Base-by-base conservation (phyloP, 2,888 invertebrate species). In the Temnothorax unifasciatus region DNA sequence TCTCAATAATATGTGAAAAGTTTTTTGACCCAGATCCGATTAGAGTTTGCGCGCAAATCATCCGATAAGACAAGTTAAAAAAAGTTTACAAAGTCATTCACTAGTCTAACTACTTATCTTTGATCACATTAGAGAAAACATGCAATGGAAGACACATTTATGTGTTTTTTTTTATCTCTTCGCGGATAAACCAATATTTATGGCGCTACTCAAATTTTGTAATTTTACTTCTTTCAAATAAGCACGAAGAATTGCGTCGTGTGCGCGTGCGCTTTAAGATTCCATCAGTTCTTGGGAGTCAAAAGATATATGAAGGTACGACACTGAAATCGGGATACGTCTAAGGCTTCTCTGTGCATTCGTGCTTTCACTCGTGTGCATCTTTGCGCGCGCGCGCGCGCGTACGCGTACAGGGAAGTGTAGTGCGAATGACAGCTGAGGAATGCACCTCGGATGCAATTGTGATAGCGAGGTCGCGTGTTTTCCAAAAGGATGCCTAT, bases 351-450 rank as follows among this genome's bases (percentile, higher is more conserved):
- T 64, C 52, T 41, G 63, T 52, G 21, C 50, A 18, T 3, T 47
- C 50, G 52, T 38, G 41, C 76, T 41, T 64, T 66, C 13, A 75
- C 13, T 18, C n/a, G 41, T 44, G 64, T 52, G 64, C 25, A 44
- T 57, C 34, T 69, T 47, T 11, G 63, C 34, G 47, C 11, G 44
- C 44, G 4, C 21, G 52, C 21, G 29, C 29, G 41, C 50, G 77
- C 50, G 57, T 44, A 66, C 44, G 57, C 34, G 52, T 50, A 66
- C 29, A 66, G 68, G 61, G 82, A 63, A 77, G 76, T 44, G 29
- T 44, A 52, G 71, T 89, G 89, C 90, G 79, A 87, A 90, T 90
- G 90, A 89, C 90, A 89, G 88, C 41, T 87, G 88, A 90, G 83
- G 76, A 85, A 89, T 88, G 86, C 75, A 54, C 75, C 82, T 83